Conservation (phyloP, 2,797 vertebrate genomes). For the Anisognathus igniventris region DNA sequence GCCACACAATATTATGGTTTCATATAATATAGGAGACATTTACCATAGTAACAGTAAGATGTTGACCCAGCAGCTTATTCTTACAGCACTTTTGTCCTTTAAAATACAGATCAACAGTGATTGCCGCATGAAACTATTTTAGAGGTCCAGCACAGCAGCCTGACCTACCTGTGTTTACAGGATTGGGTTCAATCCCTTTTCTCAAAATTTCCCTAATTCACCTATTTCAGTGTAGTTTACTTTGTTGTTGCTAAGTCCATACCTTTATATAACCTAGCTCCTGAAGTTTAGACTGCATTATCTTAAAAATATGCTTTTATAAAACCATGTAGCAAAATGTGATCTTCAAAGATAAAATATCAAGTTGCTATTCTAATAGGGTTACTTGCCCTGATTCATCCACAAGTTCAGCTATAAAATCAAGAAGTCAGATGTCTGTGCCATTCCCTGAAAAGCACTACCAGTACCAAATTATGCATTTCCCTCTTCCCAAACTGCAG, state of each 20-base stretch:
- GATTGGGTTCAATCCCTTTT: background rate
- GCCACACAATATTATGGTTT: background rate
- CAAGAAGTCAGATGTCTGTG: background rate
- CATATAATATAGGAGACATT: background rate
- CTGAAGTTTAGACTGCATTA: background rate
- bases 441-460: background rate
- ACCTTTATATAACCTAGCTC: background rate
- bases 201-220: background rate
- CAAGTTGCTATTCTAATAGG: background rate
- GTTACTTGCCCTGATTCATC: background rate
- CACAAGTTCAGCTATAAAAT: background rate
- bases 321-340: background rate
- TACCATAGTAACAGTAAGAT: background rate
- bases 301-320: background rate
- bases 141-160: background rate
- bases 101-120: background rate
- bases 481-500: constrained; percentile 1
- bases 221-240: background rate
- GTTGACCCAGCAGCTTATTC: background rate
- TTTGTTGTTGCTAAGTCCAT: background rate
- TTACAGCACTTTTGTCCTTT: background rate
- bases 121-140: background rate
- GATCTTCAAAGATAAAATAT: background rate
- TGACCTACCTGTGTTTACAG: background rate
- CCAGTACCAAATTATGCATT: constrained; percentile 22